Evolutionary conservation across 2,113 vertebrate species (phyloP).

Genomic region (Salvelinus namaycush): DNA sequence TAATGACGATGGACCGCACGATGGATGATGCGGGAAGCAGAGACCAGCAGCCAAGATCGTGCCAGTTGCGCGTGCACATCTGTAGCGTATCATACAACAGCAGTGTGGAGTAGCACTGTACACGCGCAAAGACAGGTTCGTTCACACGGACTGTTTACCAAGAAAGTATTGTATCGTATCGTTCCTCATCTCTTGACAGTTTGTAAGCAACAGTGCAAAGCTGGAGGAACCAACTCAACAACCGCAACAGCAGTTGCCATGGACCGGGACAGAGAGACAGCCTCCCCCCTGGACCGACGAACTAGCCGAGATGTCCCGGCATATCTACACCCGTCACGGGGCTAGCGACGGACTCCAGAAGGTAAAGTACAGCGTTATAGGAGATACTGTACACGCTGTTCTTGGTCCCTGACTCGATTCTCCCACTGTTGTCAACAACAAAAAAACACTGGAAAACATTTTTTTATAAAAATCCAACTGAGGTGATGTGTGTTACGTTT

Average conservation of each 20-base stretch:
- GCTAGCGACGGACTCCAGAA: constrained; percentile 75
- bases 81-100: not conserved
- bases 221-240: constrained; percentile 69
- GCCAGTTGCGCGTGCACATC: not conserved
- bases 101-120: not conserved
- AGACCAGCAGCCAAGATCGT: not conserved
- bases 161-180: constrained; percentile 25
- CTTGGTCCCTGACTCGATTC: too few relatives aligned
- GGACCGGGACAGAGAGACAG: constrained; percentile 71
- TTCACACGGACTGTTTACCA: constrained; percentile 3
- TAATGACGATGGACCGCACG: too few relatives aligned
- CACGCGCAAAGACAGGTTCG: not conserved
- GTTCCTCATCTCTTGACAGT: not conserved
- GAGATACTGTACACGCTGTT: too few relatives aligned
- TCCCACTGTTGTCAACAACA: too few relatives aligned
- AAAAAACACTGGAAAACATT: too few relatives aligned
- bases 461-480: too few relatives aligned
- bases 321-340: constrained; percentile 82
- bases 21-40: too few relatives aligned
- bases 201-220: constrained; percentile 29
- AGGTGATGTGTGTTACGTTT: too few relatives aligned
- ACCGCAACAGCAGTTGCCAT: constrained; percentile 62
- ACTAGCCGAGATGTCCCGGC: constrained; percentile 84
- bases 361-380: constrained; percentile 58
- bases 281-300: constrained; percentile 80